Evolutionary conservation across 2,113 vertebrate species (phyloP).

Genomic region (Perca flavescens): DNA sequence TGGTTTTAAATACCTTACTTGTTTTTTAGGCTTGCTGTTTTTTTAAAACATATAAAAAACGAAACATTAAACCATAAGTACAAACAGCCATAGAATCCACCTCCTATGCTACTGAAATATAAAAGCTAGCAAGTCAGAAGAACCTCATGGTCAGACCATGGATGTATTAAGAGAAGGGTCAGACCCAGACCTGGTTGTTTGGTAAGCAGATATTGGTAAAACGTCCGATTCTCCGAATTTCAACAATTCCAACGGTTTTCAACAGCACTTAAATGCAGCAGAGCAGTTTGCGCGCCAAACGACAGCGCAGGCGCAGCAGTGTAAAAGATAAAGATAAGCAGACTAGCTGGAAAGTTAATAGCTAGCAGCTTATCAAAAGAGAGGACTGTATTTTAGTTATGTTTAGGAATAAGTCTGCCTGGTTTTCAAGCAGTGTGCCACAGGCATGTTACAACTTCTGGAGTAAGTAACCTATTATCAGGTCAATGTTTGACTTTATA

Average conservation of each 20-base stretch:
- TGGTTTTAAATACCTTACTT: neutral
- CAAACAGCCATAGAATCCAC: neutral
- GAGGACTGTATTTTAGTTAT: constrained; percentile 42
- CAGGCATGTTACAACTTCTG: constrained; percentile 63
- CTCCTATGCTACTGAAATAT: neutral
- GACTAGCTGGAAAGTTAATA: neutral
- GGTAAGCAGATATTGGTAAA: no score
- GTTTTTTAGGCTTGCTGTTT: neutral
- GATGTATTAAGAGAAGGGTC: no score
- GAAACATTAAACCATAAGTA: neutral
- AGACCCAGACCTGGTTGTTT: neutral
- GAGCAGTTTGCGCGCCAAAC: constrained; percentile 11
- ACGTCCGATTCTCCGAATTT: fast-evolving
- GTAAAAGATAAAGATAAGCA: neutral
- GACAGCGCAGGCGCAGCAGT: neutral
- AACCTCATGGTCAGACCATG: no score
- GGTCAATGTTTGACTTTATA: neutral
- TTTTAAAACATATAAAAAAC: neutral
- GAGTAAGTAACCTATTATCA: constrained; percentile 75
- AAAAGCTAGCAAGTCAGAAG: neutral
- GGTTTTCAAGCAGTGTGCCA: constrained; percentile 84
- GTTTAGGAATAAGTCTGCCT: constrained; percentile 80
- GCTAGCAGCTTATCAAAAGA: neutral
- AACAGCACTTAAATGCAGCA: constrained; percentile 17
- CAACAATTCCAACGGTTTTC: constrained; percentile 2